Conservation (phyloP, 2,888 invertebrate species). For the Drosophila formosana region DNA sequence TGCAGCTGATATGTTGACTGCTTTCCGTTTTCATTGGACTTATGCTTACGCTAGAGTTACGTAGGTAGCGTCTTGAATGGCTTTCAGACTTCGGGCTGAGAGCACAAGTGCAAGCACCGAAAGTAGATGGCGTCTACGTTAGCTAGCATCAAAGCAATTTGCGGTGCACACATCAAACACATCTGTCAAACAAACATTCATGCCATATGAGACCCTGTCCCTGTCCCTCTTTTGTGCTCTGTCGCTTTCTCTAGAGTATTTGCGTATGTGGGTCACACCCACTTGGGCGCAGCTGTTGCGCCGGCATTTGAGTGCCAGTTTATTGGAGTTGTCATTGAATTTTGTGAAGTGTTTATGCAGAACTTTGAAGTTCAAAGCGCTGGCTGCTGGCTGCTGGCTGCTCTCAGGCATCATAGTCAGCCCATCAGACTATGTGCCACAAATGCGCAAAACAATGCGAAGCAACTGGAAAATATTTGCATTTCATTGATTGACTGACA, state of each 20-base stretch:
- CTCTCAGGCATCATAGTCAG: conserved; percentile 2
- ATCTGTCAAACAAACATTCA: conserved; percentile 40
- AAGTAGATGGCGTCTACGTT: conserved; percentile 16
- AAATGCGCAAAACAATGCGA: conserved; percentile 58
- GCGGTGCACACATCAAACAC: conserved; percentile 61
- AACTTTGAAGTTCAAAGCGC: conserved; percentile 62
- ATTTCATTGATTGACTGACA: conserved; percentile 74
- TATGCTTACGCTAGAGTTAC: not conserved
- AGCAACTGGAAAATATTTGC: conserved; percentile 67
- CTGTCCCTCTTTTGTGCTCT: not conserved
- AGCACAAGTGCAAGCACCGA: conserved; percentile 12
- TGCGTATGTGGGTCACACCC: conserved; percentile 33
- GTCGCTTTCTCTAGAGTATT: conserved; percentile 6
- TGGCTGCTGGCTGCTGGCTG: conserved; percentile 13
- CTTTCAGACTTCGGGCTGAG: conserved; percentile 10
- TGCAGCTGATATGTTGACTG: not conserved
- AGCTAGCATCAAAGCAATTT: conserved; percentile 60
- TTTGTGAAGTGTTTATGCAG: conserved; percentile 72
- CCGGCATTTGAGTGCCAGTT: conserved; percentile 46
- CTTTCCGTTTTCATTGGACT: conserved; percentile 9
- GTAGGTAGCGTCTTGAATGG: conserved; percentile 13
- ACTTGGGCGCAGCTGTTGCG: conserved; percentile 56
- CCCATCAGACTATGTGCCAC: conserved; percentile 19
- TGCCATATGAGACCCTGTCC: conserved; percentile 8
- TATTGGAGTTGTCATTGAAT: conserved; percentile 63